Conservation (phyloP, 2,888 invertebrate species). For the Pardosa pseudoannulata region DNA sequence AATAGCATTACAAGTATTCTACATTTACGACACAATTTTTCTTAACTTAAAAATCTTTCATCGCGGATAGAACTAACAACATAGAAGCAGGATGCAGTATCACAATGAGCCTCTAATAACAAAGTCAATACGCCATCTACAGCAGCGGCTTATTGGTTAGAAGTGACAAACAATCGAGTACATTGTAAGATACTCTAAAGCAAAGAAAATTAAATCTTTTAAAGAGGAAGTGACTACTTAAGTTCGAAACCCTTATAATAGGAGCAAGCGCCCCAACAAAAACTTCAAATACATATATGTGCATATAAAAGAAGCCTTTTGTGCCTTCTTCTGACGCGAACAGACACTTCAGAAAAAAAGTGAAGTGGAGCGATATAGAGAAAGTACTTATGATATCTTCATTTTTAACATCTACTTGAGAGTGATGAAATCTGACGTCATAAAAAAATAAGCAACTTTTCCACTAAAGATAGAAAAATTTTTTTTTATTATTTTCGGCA, state of each 20-base stretch:
- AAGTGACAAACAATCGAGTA: conserved; percentile 33
- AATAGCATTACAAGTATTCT: neutral
- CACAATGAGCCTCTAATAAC: conserved; percentile 12
- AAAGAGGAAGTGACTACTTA: conserved; percentile 58
- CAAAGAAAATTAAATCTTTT: neutral
- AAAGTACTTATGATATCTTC: neutral
- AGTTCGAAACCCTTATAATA: conserved; percentile 46
- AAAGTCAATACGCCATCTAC: conserved; percentile 2
- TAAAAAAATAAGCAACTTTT: too few species aligned
- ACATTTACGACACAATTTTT: neutral
- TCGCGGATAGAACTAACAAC: neutral
- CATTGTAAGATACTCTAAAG: conserved; percentile 26
- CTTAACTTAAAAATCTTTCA: neutral
- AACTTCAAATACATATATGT: neutral
- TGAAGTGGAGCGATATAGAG: neutral
- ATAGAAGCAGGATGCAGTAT: neutral
- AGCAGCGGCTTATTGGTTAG: neutral
- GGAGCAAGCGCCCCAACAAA: conserved; percentile 19
- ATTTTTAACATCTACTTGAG: neutral
- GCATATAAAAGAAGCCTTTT: neutral
- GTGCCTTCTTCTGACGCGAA: neutral
- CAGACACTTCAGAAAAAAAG: neutral
- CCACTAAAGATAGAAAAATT: too few species aligned
- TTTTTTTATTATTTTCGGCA: too few species aligned
- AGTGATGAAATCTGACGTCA: neutral